A percentile compares a stretch with the other conserved stretches of the same genome.
phyloP scores from a whole-genome alignment of 2,113 vertebrate genomes.

The Cygnus buccinator region DNA sequence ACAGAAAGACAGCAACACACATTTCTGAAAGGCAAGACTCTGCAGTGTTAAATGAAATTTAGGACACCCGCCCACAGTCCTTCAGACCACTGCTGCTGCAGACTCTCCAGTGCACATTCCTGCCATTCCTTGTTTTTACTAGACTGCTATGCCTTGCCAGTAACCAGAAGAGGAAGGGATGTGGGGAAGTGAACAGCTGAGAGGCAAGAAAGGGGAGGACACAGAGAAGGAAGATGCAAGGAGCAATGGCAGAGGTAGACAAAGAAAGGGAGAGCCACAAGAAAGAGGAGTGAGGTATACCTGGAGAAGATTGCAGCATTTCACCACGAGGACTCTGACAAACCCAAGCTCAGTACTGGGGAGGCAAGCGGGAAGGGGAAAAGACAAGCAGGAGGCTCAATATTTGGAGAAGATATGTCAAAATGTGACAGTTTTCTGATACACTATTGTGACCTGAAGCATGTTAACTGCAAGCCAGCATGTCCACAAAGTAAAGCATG shows the following conservation, averaged over 20 bases:
- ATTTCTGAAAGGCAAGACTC: constrained; percentile 16
- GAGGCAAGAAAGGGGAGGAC: neutral
- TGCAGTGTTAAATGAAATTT: constrained; percentile 17
- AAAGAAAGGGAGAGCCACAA: neutral
- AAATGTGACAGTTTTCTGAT: neutral
- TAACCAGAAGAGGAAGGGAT: neutral
- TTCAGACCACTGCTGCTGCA: constrained; percentile 38
- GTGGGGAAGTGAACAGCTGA: neutral
- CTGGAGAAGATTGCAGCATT: neutral
- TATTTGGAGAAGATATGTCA: neutral
- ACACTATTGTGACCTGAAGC: neutral
- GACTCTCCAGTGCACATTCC: neutral
- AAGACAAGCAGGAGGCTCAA: neutral
- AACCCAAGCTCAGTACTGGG: neutral
- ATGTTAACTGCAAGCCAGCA: neutral
- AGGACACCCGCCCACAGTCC: constrained; percentile 18
- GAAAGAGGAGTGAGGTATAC: neutral
- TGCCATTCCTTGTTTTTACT: neutral
- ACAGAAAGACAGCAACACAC: neutral
- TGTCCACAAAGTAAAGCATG: neutral
- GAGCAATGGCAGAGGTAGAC: neutral
- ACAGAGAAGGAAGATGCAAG: neutral
- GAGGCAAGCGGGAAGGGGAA: neutral
- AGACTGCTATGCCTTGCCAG: neutral
- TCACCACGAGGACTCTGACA: neutral